Base-by-base conservation (phyloP, 2,888 invertebrate genomes). In the Ormyrus labotus region DNA sequence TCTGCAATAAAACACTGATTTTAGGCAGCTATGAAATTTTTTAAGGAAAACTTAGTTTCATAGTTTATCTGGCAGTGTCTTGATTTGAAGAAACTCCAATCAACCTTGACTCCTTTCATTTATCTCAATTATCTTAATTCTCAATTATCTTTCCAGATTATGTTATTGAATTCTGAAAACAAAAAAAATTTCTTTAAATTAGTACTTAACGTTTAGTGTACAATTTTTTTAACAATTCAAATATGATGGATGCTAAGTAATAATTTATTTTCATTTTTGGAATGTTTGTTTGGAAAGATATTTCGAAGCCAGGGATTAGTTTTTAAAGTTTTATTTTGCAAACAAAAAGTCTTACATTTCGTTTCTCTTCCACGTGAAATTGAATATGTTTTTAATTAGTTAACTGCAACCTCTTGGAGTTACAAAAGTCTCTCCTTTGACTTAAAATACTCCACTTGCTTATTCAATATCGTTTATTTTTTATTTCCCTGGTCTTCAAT, bases 391-490 rank as follows among this genome's bases (percentile, higher is more conserved):
- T 60, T 19, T 19, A 19, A 19, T 19, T 19, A 53, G 57, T 5
- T 34, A 13, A 34, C 64, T 55, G n/a, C 19, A 69, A 69, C 8
- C 45, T 76, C 48, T 51, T 57, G 11, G 34, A 64, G 58, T 10
- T 71, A 71, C 53, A 69, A 48, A 69, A 78, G 63, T 71, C 47
- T 67, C 53, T 72, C 47, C 64, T 71, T n/a, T 65, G n/a, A 71
- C 61, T 69, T 61, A 48, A n/a, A 76, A 45, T 45, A 13, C 50
- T 78, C 57, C n/a, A 9, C 34, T 48, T 72, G 19, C 48, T 63
- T 61, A 8, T 57, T 34, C 5, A 58, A 34, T 61, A 50, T 5
- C 7, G 57, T 51, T 58, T 71, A 51, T 45, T 6, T 45, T 51
- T 5, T 48, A 51, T 60, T 60, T 58, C 45, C 61, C 60, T 11